A percentile compares a stretch with the other conserved stretches of the same genome.
Conservation (phyloP, 2,113 vertebrate genomes). For the Myrmophylax atrothorax region DNA sequence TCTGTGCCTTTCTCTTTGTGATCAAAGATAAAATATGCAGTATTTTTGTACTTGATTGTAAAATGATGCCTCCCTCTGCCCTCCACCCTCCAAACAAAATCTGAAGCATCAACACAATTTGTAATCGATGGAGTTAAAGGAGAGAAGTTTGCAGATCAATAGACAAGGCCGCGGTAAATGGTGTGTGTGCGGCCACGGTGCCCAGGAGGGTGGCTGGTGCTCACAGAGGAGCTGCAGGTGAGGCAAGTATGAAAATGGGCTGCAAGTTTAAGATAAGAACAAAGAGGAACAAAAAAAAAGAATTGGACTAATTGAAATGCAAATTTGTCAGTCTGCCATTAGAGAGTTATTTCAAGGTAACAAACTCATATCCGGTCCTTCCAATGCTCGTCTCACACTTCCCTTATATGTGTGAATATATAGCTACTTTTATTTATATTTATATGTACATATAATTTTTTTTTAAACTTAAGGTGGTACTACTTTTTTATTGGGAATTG, state of each 20-base stretch:
- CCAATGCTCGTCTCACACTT: not conserved
- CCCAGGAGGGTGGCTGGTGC: not conserved
- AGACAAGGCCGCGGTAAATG: not conserved
- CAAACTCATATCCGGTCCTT: not conserved
- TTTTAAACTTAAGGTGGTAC: not conserved
- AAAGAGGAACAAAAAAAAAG: constrained; percentile 23
- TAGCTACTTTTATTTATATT: not conserved
- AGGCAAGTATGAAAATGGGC: not conserved
- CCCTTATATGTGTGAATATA: not conserved
- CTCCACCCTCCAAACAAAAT: not conserved
- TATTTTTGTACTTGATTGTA: constrained; percentile 18
- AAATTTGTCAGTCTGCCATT: constrained; percentile 9
- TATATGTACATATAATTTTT: not conserved
- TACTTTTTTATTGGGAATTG: not conserved
- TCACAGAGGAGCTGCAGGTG: not conserved
- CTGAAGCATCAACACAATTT: not conserved
- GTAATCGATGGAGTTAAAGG: constrained; percentile 32
- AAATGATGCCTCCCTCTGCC: not conserved
- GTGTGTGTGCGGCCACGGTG: not conserved
- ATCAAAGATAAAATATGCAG: constrained; percentile 43
- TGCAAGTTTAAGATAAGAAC: constrained; percentile 55
- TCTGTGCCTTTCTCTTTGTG: constrained; percentile 20
- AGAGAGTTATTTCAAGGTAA: constrained; percentile 21
- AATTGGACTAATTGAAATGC: constrained; percentile 30
- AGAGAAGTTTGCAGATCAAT: constrained; percentile 29